Percentiles rank a stretch among this genome's conserved stretches.
Conservation (phyloP, 2,888 invertebrate species). For the Leptopilina syphax region DNA sequence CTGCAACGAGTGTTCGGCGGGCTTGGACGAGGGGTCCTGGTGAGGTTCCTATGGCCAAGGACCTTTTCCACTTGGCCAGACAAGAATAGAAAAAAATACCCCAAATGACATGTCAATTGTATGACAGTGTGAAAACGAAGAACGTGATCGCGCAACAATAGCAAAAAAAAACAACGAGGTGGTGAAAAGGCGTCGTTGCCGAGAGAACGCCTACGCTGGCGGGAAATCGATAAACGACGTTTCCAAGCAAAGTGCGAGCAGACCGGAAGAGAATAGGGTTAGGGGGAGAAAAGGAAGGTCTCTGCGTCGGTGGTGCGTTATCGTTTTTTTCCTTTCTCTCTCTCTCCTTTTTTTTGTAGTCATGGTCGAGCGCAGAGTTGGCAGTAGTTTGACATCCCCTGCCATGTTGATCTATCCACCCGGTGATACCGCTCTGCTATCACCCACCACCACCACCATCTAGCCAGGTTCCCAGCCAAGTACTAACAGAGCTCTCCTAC, state of each 20-base stretch:
- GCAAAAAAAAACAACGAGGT: conserved; percentile 3
- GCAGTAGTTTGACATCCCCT: background rate
- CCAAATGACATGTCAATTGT: conserved; percentile 51
- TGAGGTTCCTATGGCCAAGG: conserved; percentile 45
- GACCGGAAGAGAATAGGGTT: conserved; percentile 36
- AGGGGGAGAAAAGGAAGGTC: conserved; percentile 30
- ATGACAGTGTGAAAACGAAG: background rate
- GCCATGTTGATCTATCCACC: background rate
- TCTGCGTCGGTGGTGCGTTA: conserved; percentile 24
- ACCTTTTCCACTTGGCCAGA: conserved; percentile 43
- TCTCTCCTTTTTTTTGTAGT: background rate
- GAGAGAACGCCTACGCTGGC: conserved; percentile 54
- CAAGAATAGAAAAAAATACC: background rate
- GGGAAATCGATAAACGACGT: conserved; percentile 57
- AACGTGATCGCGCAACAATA: conserved; percentile 7
- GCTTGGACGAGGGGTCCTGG: conserved; percentile 37
- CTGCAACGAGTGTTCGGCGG: conserved; percentile 44
- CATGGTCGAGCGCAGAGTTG: background rate
- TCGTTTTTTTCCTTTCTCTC: background rate
- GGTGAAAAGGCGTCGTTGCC: conserved; percentile 48
- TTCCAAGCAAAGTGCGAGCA: conserved; percentile 40
- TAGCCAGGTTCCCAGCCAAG: conserved; percentile 26
- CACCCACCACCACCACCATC: background rate
- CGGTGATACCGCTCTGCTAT: background rate
- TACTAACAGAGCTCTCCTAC: conserved; percentile 24